These are phyloP conservation scores for Apeira syringaria DNA, from an alignment of 2,888 invertebrate species.

Conservation along the genomic window DNA sequence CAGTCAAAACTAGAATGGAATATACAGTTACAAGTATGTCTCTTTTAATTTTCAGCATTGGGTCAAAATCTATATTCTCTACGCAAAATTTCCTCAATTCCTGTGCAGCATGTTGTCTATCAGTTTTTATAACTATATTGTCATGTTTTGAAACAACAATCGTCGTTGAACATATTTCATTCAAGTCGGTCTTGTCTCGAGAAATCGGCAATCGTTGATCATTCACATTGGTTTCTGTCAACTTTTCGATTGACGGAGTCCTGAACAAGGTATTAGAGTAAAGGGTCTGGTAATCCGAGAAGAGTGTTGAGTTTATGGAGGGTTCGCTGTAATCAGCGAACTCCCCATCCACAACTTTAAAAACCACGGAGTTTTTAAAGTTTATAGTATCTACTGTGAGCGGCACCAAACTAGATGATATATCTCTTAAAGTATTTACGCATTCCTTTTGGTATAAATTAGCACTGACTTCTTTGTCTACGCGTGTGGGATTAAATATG, in stretches of 20 bases:
- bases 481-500: constrained; percentile 27
- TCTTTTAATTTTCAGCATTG: constrained; percentile 62
- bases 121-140: constrained; percentile 19
- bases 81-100: constrained; percentile 22
- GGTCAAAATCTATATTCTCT: constrained; percentile 43
- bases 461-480: constrained; percentile 59
- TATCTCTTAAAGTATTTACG: constrained; percentile 48
- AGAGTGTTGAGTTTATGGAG: constrained; percentile 47
- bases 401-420: constrained; percentile 47
- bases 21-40: constrained; percentile 71
- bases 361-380: constrained; percentile 44
- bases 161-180: constrained; percentile 19
- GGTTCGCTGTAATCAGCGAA: constrained; percentile 42
- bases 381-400: constrained; percentile 40
- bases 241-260: constrained; percentile 8
- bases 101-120: constrained; percentile 17
- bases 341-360: no score
- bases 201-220: constrained; percentile 14
- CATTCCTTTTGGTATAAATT: constrained; percentile 38
- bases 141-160: constrained; percentile 12
- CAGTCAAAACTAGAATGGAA: constrained; percentile 68
- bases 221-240: constrained; percentile 28
- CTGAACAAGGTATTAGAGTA: constrained; percentile 34
- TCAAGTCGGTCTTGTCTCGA: constrained; percentile 21
- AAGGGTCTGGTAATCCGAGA: constrained; percentile 37